Evolutionary conservation across 2,113 vertebrate genomes (phyloP).

Genomic region (Opisthocomus hoazin): DNA sequence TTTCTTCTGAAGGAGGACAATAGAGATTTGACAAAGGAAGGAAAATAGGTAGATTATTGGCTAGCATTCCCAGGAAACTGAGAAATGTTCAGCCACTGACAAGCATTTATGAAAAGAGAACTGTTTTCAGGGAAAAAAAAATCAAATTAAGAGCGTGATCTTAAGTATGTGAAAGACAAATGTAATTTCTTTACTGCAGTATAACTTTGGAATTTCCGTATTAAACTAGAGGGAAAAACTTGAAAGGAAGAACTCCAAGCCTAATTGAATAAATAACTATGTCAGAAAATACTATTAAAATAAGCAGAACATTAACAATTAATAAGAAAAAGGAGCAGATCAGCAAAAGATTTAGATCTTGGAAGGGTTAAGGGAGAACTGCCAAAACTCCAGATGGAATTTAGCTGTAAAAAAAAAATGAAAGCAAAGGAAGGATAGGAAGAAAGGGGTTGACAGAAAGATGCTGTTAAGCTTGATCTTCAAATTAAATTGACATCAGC

Average conservation of each 20-base stretch:
- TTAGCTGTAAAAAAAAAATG: background rate
- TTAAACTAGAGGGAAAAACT: background rate
- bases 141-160: background rate
- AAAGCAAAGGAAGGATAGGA: background rate
- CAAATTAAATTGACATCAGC: background rate
- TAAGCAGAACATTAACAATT: background rate
- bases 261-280: background rate
- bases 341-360: background rate
- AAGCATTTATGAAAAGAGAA: background rate
- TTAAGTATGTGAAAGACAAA: background rate
- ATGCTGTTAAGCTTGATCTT: background rate
- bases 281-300: background rate
- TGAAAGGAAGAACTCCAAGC: background rate
- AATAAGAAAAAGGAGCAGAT: background rate
- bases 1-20: background rate
- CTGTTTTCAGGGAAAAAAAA: background rate
- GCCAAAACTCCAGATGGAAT: background rate
- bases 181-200: background rate
- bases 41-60: background rate
- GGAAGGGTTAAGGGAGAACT: background rate
- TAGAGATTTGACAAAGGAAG: background rate
- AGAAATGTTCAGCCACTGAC: background rate
- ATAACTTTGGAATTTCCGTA: background rate
- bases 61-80: background rate
- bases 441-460: background rate